Percentiles rank a stretch among this genome's conserved stretches.
These are phyloP conservation scores for Pithys albifrons DNA, from an alignment of 2,113 vertebrate species.

Conservation along the genomic window DNA sequence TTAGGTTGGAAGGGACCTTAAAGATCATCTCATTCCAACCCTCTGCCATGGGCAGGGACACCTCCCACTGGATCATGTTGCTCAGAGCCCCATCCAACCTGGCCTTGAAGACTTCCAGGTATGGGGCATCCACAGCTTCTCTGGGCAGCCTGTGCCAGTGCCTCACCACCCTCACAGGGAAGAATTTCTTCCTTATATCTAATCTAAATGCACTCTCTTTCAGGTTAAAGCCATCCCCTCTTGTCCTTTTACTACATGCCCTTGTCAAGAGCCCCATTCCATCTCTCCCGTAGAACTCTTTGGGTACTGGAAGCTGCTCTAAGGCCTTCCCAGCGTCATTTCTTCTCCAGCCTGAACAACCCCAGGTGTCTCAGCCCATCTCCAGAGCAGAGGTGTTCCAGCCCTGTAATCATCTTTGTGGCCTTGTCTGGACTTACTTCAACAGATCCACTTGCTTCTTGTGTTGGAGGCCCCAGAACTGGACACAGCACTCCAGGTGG, in stretches of 20 bases:
- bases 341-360: neutral
- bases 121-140: neutral
- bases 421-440: neutral
- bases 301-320: neutral
- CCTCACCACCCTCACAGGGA: neutral
- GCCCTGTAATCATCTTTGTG: fast-evolving
- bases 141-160: neutral
- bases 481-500: no score
- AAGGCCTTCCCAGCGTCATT: no score
- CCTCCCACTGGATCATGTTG: fast-evolving
- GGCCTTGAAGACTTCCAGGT: neutral
- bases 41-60: neutral
- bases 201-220: neutral
- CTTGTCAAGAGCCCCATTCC: neutral
- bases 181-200: neutral
- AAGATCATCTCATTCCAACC: neutral
- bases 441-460: neutral
- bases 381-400: neutral
- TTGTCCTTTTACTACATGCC: neutral
- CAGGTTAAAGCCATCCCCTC: neutral
- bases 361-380: neutral
- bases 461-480: no score
- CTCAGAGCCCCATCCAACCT: neutral
- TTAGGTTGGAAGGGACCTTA: neutral
- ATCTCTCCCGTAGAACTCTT: neutral